Conservation (phyloP, 1,140 invertebrate genomes). For the Leptoteleia sp. region DNA sequence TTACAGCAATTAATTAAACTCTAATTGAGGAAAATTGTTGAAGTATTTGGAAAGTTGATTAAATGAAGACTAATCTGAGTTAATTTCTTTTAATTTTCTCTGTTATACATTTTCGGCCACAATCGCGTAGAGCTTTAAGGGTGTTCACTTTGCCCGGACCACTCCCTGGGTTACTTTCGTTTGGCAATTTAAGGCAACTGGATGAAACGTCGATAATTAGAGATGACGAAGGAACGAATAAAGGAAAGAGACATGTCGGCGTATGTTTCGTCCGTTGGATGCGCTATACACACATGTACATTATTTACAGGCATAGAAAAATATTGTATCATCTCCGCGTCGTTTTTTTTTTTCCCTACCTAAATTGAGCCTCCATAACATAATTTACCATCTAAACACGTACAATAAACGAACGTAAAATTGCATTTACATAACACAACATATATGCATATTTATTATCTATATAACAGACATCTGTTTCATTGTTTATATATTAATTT, state of each 20-base stretch:
- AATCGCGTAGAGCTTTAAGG: no score
- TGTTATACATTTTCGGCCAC: no score
- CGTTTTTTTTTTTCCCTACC: constrained; percentile 72
- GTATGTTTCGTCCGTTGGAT: constrained; percentile 38
- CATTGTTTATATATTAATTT: constrained; percentile 59
- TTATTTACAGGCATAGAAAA: constrained; percentile 62
- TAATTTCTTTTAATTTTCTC: no score
- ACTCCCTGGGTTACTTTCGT: no score
- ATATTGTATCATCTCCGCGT: constrained; percentile 49
- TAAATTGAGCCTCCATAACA: constrained; percentile 78
- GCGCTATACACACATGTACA: constrained; percentile 63
- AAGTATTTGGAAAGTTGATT: no score
- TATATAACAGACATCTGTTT: constrained; percentile 44
- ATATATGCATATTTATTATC: constrained; percentile 53
- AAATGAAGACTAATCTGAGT: no score
- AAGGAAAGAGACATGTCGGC: constrained; percentile 26
- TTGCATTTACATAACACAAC: constrained; percentile 38
- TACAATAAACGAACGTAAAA: constrained; percentile 32
- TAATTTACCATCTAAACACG: constrained; percentile 70
- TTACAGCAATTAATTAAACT: no score
- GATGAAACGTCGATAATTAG: constrained; percentile 23
- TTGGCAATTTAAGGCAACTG: constrained; percentile 10
- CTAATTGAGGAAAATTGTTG: no score
- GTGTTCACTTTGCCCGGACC: no score
- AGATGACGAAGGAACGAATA: constrained; percentile 50